Evolutionary conservation across 2,888 invertebrate genomes (phyloP), one percentile per base, ranked within the genome.

Genomic region (Acanthosepion esculentum): DNA sequence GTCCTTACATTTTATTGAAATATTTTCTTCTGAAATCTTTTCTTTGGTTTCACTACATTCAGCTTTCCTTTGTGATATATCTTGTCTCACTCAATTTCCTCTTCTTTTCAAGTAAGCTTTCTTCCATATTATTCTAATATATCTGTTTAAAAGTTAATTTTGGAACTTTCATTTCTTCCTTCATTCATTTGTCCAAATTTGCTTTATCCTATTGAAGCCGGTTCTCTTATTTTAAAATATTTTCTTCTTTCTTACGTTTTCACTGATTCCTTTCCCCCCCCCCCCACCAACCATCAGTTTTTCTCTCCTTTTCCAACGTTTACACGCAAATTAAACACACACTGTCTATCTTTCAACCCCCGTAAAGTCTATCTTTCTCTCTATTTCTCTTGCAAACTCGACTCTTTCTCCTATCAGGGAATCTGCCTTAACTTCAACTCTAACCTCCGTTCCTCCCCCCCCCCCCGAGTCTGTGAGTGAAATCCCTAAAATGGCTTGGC

Each of bases 401-500:
- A 0, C n/a, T 78, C n/a, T 78, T 8, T n/a, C 78, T n/a, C 12
- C 78, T 78, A 8, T 78, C 78, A 33, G 15, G 15, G n/a, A 15
- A 78, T 78, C n/a, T 78, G 12, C 29, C 12, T 78, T n/a, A 15
- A n/a, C 12, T 78, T n/a, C 78, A 10, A 2, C n/a, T n/a, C 4
- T 5, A 1, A 12, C n/a, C 1, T n/a, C n/a, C 33, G 29, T 64
- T 29, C 26, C 41, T 23, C 10, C 6, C n/a, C n/a, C 33, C 33
- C 78, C 3, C 10, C n/a, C n/a, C n/a, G n/a, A n/a, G n/a, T 78
- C 78, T 78, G n/a, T n/a, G n/a, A 78, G 78, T 78, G 78, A 78
- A 78, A 78, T 78, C 78, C 78, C 78, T 78, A 78, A 78, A 78
- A 78, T 78, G 78, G n/a, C 78, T 78, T 78, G 78, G 78, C 78